phyloP scores from a whole-genome alignment of 1,140 invertebrate species.

The Andricus grossulariae region DNA sequence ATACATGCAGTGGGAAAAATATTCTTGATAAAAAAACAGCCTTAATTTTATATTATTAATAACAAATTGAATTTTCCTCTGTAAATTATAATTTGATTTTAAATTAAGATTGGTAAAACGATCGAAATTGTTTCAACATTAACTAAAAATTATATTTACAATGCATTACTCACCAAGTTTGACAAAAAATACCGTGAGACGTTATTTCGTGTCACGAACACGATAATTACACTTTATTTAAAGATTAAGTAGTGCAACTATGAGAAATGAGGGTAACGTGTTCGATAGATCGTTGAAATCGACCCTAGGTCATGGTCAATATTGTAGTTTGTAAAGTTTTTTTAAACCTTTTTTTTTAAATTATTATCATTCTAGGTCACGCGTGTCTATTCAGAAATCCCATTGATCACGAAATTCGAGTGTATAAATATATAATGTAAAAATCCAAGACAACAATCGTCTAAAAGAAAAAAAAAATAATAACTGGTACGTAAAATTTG shows the following conservation, averaged over 20 bases:
- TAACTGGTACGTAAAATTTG: too few species aligned
- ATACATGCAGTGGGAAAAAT: too few species aligned
- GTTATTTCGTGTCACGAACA: constrained; percentile 20
- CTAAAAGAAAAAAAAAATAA: too few species aligned
- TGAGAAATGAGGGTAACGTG: constrained; percentile 16
- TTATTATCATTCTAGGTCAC: background rate
- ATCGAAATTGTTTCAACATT: too few species aligned
- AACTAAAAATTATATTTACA: too few species aligned
- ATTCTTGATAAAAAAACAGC: too few species aligned
- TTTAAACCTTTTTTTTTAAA: background rate
- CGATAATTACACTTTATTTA: constrained; percentile 15
- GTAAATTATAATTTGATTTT: too few species aligned
- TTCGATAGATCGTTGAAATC: constrained; percentile 16
- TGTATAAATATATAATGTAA: background rate
- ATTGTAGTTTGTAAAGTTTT: background rate
- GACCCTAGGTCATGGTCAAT: constrained; percentile 19
- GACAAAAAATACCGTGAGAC: background rate
- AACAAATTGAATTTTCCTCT: too few species aligned
- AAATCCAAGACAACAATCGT: too few species aligned
- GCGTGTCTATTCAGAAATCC: background rate
- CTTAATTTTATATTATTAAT: too few species aligned
- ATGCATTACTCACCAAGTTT: too few species aligned
- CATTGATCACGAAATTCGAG: background rate
- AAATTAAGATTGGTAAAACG: too few species aligned
- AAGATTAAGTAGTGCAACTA: constrained; percentile 15